phyloP scores from a whole-genome alignment of 2,113 vertebrate species.

The Rutilus rutilus region DNA sequence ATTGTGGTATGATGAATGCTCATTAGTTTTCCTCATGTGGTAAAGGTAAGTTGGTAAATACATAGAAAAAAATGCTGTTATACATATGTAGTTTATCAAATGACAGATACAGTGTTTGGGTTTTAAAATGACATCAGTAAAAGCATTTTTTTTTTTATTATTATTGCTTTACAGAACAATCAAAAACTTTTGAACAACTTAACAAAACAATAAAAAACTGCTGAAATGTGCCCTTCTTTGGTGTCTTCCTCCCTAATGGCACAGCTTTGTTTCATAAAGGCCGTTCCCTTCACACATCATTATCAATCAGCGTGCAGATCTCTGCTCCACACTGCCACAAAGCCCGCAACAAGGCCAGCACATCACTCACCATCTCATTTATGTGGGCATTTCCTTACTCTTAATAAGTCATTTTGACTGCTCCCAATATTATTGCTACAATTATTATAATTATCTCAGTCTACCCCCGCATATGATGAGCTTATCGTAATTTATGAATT shows the following conservation, averaged over 20 bases:
- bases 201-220: background rate
- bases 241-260: background rate
- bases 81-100: background rate
- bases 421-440: slow-evolving; percentile 73
- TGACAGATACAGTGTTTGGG: background rate
- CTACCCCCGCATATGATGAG: slow-evolving; percentile 66
- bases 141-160: background rate
- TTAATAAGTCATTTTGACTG: slow-evolving; percentile 77
- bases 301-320: slow-evolving; percentile 60
- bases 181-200: background rate
- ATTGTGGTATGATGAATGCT: background rate
- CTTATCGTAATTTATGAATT: slow-evolving; percentile 69
- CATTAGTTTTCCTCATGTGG: background rate
- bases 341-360: slow-evolving; percentile 53
- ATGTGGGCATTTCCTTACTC: slow-evolving; percentile 70
- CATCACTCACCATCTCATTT: slow-evolving; percentile 74
- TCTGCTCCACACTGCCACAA: slow-evolving; percentile 42
- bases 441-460: slow-evolving; percentile 78
- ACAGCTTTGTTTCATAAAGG: slow-evolving; percentile 37
- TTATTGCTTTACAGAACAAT: background rate
- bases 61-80: background rate
- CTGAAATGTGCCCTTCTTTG: background rate
- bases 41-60: background rate
- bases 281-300: slow-evolving; percentile 52
- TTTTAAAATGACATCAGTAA: background rate